These are phyloP conservation scores for Tetramorium bicarinatum DNA, from an alignment of 2,888 invertebrate genomes.

Conservation along the genomic window DNA sequence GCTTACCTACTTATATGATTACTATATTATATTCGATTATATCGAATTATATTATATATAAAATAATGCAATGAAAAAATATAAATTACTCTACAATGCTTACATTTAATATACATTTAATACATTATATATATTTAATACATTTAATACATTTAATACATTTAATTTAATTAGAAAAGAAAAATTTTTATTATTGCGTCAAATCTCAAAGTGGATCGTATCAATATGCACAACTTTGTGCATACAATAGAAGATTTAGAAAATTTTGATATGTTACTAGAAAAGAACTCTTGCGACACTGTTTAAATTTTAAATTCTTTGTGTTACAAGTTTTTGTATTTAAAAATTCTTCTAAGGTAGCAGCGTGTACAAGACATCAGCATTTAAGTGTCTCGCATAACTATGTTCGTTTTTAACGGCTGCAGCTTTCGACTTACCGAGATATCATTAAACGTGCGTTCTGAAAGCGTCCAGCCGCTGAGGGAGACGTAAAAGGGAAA, in stretches of 20 bases:
- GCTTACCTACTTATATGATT: background rate
- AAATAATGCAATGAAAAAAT: background rate
- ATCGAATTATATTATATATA: background rate
- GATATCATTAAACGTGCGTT: slow-evolving; percentile 52
- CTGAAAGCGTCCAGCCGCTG: slow-evolving; percentile 33
- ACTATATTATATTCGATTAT: background rate
- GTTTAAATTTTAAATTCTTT: background rate
- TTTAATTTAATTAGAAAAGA: background rate
- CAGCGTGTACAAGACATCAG: background rate
- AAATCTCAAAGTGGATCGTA: background rate
- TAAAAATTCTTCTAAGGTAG: background rate
- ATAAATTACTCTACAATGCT: background rate
- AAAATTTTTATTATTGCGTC: background rate
- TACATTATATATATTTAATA: too few species aligned
- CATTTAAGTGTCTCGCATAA: slow-evolving; percentile 18
- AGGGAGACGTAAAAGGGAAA: slow-evolving; percentile 24
- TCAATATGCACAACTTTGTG: background rate
- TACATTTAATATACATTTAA: background rate
- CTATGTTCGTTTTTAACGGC: slow-evolving; percentile 5
- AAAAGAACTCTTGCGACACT: background rate
- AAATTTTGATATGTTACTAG: background rate
- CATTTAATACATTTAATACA: background rate
- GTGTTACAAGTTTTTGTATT: background rate
- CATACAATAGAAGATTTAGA: background rate
- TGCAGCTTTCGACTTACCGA: slow-evolving; percentile 19